Evolutionary conservation across 2,113 vertebrate species (phyloP), one percentile per base, ranked within the genome.

Genomic region (Protobothrops flavoviridis): DNA sequence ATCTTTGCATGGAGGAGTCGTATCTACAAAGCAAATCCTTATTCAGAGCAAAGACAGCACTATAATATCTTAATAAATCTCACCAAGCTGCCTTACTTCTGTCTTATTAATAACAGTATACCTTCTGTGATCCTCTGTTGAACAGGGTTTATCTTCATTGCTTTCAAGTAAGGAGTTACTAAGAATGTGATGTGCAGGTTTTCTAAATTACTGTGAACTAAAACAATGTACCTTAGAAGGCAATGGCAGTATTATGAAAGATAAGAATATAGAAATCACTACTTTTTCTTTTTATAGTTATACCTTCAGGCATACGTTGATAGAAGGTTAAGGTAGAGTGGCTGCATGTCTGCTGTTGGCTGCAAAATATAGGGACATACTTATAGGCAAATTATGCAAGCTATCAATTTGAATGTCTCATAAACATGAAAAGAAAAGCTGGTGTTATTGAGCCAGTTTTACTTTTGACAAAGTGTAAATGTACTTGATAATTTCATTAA

Each of bases 201-300:
- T 69, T 69, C 61, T 92, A 43, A 92, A 92, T 85, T 89, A 88
- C 87, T 33, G 29, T 45, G 92, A 89, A 74, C 24, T 81, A 74
- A 74, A 92, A 74, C 48, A 56, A 33, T 74, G 23, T 87, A 64
- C 50, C 13, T 43, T n/a, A 26, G 53, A 81, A 56, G 59, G 55
- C 87, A 81, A 89, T 89, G 74, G 59, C 61, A 74, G n/a, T 17
- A 1, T 88, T 92, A 12, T 81, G 24, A 81, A 56, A 48, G n/a
- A 89, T 89, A 89, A 74, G 33, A 56, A 56, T 69, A 81, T 85
- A 43, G 52, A 92, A 88, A 81, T 33, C 33, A 48, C 23, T 26
- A 17, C 57, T 69, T 74, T 24, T 26, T 89, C 33, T 56, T 92
- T 50, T 39, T 45, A 88, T n/a, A 81, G 29, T 69, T 56, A 52